Percentiles rank a stretch among this genome's conserved stretches.
Evolutionary conservation across 2,113 vertebrate species (phyloP).

Genomic region (Macrotus californicus): DNA sequence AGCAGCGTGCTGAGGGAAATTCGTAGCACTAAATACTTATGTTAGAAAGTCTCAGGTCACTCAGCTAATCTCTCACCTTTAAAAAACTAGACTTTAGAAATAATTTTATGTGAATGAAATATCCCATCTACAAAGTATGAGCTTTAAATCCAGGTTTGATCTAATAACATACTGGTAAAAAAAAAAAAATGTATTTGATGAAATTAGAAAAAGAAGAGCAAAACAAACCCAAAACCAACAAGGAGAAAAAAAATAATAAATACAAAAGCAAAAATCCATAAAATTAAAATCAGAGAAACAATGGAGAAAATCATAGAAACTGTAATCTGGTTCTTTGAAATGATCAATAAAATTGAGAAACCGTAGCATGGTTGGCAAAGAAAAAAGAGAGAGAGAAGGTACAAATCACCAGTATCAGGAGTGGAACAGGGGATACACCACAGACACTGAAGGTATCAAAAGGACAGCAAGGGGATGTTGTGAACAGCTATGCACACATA

Average conservation of each 20-base stretch:
- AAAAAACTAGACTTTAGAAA: conserved; percentile 3
- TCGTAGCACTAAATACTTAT: neutral
- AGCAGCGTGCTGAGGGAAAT: neutral
- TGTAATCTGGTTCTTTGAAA: neutral
- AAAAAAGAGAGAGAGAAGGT: neutral
- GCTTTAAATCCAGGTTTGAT: conserved; percentile 60
- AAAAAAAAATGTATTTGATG: neutral
- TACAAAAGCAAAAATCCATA: neutral
- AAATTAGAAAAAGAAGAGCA: neutral
- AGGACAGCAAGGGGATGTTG: neutral
- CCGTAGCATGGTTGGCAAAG: neutral
- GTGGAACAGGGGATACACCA: too few species aligned
- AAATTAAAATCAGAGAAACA: conserved; percentile 22
- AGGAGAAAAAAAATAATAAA: neutral
- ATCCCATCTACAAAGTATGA: conserved; percentile 35
- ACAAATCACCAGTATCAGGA: neutral
- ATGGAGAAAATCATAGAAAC: neutral
- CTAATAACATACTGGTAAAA: conserved; percentile 27
- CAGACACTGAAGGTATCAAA: neutral
- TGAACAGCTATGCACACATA: neutral
- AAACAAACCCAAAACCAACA: neutral
- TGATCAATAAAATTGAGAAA: neutral
- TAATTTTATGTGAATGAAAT: conserved; percentile 46
- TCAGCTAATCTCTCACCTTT: neutral
- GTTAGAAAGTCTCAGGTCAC: neutral